A percentile compares a stretch with the other conserved stretches of the same genome.
phyloP scores from a whole-genome alignment of 2,888 invertebrate genomes.

The Amphimallon solstitiale region DNA sequence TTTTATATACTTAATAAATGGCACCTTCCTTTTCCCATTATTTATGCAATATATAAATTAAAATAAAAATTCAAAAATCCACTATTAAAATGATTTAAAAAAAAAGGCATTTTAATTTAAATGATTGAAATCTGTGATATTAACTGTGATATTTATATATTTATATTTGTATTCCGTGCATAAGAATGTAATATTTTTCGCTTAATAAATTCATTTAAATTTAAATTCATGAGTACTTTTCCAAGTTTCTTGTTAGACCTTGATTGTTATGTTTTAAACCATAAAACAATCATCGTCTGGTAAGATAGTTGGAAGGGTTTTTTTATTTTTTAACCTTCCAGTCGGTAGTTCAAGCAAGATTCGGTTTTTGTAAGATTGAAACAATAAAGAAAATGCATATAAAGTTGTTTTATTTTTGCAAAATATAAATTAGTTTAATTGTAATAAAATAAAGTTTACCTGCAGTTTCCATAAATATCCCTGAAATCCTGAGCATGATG shows the following conservation, averaged over 20 bases:
- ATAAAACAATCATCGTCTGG: slow-evolving; percentile 47
- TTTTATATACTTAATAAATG: slow-evolving; percentile 58
- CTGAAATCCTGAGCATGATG: slow-evolving; percentile 19
- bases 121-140: slow-evolving; percentile 35
- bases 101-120: slow-evolving; percentile 33
- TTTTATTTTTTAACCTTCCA: slow-evolving; percentile 57
- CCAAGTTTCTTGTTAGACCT: slow-evolving; percentile 58
- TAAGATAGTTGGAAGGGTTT: slow-evolving; percentile 58
- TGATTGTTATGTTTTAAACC: slow-evolving; percentile 36
- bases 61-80: slow-evolving; percentile 37
- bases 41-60: slow-evolving; percentile 42
- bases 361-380: slow-evolving; percentile 44
- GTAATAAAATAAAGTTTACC: slow-evolving; percentile 16
- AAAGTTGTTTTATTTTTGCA: slow-evolving; percentile 54
- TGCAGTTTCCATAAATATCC: slow-evolving; percentile 20
- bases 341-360: slow-evolving; percentile 43
- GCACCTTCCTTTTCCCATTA: slow-evolving; percentile 58
- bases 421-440: slow-evolving; percentile 32
- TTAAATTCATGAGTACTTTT: slow-evolving; percentile 52
- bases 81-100: slow-evolving; percentile 38
- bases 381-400: slow-evolving; percentile 48
- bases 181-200: slow-evolving; percentile 53
- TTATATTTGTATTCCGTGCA: slow-evolving; percentile 51
- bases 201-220: slow-evolving; percentile 60
- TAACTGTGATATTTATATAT: slow-evolving; percentile 52